A percentile compares a stretch with the other conserved stretches of the same genome.
These are phyloP conservation scores for Saxicola maurus DNA, from an alignment of 2,797 vertebrate genomes.

Conservation along the genomic window DNA sequence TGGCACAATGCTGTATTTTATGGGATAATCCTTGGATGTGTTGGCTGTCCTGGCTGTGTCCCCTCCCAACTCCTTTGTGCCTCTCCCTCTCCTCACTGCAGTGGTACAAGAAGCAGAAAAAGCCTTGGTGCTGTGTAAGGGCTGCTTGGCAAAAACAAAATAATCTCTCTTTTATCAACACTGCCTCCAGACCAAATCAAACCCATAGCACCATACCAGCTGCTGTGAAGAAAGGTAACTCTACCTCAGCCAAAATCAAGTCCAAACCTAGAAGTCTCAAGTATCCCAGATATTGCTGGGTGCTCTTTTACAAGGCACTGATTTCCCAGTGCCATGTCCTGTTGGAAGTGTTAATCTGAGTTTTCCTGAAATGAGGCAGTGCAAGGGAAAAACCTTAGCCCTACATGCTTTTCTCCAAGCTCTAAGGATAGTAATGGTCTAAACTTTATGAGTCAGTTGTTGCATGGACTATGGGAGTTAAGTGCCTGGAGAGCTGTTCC, in stretches of 20 bases:
- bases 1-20: not conserved
- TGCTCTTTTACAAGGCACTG: rapidly evolving
- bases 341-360: not conserved
- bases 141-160: not conserved
- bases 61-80: not conserved
- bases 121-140: rapidly evolving
- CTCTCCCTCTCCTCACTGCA: rapidly evolving
- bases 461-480: not conserved
- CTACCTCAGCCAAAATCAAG: rapidly evolving
- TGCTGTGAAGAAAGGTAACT: not conserved
- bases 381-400: not conserved
- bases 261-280: not conserved
- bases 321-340: rapidly evolving
- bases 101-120: no score
- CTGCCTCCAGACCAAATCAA: not conserved
- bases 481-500: not conserved
- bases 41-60: not conserved
- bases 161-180: rapidly evolving
- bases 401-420: not conserved
- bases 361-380: not conserved
- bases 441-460: not conserved
- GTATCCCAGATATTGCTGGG: not conserved
- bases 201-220: rapidly evolving
- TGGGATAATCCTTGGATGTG: not conserved
- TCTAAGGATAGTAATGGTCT: not conserved